Percentiles rank a stretch among this genome's conserved stretches.
Conservation (phyloP, 2,888 invertebrate genomes). For the Drosophila atripex region DNA sequence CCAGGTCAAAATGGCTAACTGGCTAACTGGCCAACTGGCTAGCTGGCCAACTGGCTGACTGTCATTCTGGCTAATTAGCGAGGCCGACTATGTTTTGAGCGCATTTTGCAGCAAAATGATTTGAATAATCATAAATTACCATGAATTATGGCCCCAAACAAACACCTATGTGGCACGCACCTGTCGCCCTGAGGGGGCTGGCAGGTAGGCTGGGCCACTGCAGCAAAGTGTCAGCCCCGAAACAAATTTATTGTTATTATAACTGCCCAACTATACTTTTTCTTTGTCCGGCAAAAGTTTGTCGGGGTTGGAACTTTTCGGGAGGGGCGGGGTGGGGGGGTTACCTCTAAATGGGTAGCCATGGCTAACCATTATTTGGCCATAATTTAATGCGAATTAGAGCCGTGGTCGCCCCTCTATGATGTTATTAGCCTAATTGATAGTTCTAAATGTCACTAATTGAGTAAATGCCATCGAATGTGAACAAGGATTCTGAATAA, state of each 20-base stretch:
- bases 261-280: conserved; percentile 36
- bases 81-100: conserved; percentile 30
- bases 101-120: conserved; percentile 54
- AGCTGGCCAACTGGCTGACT: conserved; percentile 26
- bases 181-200: conserved; percentile 25
- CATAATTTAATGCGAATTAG: conserved; percentile 52
- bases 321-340: not conserved
- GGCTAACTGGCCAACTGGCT: too few relatives aligned
- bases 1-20: conserved; percentile 43
- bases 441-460: conserved; percentile 57
- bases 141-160: conserved; percentile 61
- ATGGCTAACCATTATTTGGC: conserved; percentile 46
- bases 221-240: conserved; percentile 36
- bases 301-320: not conserved
- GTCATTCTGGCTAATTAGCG: conserved; percentile 68
- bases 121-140: conserved; percentile 75
- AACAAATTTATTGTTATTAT: conserved; percentile 54
- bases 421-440: conserved; percentile 63
- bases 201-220: conserved; percentile 4
- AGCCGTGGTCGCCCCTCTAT: conserved; percentile 43
- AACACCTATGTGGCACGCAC: conserved; percentile 27
- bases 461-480: conserved; percentile 43
- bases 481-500: conserved; percentile 16
- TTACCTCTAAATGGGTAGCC: not conserved
- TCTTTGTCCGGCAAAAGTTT: conserved; percentile 1